Base-by-base conservation (phyloP, 1,140 invertebrate species). In the Tyrophagus putrescentiae region DNA sequence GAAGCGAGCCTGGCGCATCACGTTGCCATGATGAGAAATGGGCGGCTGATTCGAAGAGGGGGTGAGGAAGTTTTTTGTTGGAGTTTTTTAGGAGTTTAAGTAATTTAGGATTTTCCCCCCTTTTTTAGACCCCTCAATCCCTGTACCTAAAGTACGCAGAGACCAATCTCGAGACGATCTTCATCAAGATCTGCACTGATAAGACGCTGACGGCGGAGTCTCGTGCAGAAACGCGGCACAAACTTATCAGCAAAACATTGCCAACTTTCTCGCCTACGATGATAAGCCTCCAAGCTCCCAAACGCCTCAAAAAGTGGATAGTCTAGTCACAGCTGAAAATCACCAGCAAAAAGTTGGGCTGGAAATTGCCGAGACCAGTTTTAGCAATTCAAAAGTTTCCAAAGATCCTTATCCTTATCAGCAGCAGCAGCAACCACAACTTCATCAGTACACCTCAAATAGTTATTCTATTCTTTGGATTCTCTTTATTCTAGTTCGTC, bases 11-110 rank as follows among this genome's bases (percentile, higher is more conserved):
- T 72, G 45, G 68, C 68, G 16, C 60, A 72, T 61, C 66, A 61
- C 64, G 71, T 74, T 60, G 73, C 71, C 1, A 64, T 74, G 34
- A 74, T 74, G 72, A 65, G 73, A 61, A 67, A 66, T 63, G 72
- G 73, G 7, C 62, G 67, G 56, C 61, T 74, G 28, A 57, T 57
- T 27, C n/a, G 52, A 54, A 54, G 52, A 54, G 39, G 52, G 52
- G 13, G 25, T 54, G 25, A 34, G 52, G 7, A 42, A n/a, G 23
- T 21, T 48, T 48, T 7, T 13, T 29, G 13, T 7, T 18, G 21
- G 31, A 25, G 23, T 13, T 21, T 13, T 39, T 39, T 39, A 13
- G 13, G 36, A 13, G 23, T 7, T 29, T 48, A 21, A 7, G 21
- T 6, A 48, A 48, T 48, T 29, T 7, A 7, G 31, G 21, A 48